These are phyloP conservation scores for Zaprionus lineosus DNA, from an alignment of 2,888 invertebrate genomes.

Conservation along the genomic window DNA sequence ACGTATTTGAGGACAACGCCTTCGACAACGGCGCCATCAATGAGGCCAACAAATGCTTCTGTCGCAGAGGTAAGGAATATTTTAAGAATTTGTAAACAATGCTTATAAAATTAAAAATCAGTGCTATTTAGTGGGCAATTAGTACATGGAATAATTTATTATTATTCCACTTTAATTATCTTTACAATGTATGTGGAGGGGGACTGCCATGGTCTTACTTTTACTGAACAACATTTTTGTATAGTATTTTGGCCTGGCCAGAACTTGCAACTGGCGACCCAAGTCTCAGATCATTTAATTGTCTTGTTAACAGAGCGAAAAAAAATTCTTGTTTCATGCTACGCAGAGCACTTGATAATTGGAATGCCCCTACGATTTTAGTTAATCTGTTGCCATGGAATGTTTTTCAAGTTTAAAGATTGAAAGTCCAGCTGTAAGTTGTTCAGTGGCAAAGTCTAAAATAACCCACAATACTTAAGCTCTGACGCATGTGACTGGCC, in stretches of 20 bases:
- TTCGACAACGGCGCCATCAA: slow-evolving; percentile 89
- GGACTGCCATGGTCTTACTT: too few relatives aligned
- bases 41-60: slow-evolving; percentile 92
- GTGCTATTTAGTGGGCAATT: too few relatives aligned
- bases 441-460: slow-evolving; percentile 15
- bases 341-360: slow-evolving; percentile 25
- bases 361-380: slow-evolving; percentile 7
- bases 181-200: slow-evolving; percentile 22
- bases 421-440: slow-evolving; percentile 5
- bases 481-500: slow-evolving; percentile 41
- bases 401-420: slow-evolving; percentile 25
- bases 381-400: slow-evolving; percentile 31
- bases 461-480: slow-evolving; percentile 32
- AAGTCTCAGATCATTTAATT: slow-evolving; percentile 42
- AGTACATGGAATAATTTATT: too few relatives aligned
- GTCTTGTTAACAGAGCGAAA: slow-evolving; percentile 43
- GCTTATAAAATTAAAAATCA: too few relatives aligned
- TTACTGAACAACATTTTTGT: slow-evolving; percentile 9
- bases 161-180: slow-evolving; percentile 23
- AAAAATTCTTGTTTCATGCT: slow-evolving; percentile 54
- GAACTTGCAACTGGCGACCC: slow-evolving; percentile 13
- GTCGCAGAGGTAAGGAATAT: slow-evolving; percentile 85
- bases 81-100: neutral
- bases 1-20: slow-evolving; percentile 89
- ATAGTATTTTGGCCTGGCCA: slow-evolving; percentile 1